phyloP scores from a whole-genome alignment of 2,888 invertebrate species.

The Agriopis marginaria region DNA sequence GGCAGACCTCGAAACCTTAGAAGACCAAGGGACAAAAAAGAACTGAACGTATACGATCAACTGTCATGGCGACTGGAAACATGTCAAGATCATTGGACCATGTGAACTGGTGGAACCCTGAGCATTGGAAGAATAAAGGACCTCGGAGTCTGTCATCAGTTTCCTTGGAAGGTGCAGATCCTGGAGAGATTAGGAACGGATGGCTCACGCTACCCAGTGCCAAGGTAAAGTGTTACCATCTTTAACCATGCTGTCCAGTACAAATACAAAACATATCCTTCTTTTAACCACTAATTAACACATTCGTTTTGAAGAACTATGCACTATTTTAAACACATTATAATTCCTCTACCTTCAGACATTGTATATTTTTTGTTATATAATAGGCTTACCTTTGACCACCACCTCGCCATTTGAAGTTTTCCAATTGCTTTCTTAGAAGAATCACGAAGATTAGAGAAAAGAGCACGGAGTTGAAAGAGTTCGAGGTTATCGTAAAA shows the following conservation, averaged over 20 bases:
- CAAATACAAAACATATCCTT: not conserved
- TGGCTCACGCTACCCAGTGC: constrained; percentile 72
- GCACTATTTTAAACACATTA: too few species aligned
- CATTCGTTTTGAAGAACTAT: too few species aligned
- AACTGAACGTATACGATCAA: not conserved
- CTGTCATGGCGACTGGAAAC: constrained; percentile 63
- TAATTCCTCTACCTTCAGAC: too few species aligned
- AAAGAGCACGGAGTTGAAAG: too few species aligned
- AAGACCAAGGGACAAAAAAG: not conserved
- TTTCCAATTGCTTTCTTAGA: too few species aligned
- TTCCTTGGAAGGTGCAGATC: constrained; percentile 68
- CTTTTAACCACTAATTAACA: not conserved
- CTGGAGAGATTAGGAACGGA: constrained; percentile 73
- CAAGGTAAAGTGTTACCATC: constrained; percentile 57
- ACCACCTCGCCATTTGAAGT: too few species aligned
- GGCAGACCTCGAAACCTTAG: not conserved
- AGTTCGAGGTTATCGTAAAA: too few species aligned
- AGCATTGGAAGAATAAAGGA: constrained; percentile 64
- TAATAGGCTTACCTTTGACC: too few species aligned
- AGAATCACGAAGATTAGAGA: too few species aligned
- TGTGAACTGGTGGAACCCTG: constrained; percentile 78
- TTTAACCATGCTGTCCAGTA: not conserved
- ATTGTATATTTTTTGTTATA: too few species aligned
- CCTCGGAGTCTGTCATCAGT: constrained; percentile 66
- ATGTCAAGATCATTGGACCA: constrained; percentile 69